phyloP scores from a whole-genome alignment of 2,888 invertebrate genomes.

The Patella caerulea region DNA sequence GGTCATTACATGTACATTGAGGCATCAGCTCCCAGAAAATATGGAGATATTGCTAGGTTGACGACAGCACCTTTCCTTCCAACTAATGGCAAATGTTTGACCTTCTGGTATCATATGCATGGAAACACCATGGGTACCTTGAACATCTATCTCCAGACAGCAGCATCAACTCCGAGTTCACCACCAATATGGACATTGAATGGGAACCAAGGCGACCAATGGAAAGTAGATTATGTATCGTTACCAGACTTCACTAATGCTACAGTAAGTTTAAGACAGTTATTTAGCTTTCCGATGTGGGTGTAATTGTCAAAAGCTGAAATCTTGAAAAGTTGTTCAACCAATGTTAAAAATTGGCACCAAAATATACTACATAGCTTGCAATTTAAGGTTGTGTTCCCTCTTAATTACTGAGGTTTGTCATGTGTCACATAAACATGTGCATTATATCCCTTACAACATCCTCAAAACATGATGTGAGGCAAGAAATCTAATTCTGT shows the following conservation, averaged over 20 bases:
- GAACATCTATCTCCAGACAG: conserved; percentile 41
- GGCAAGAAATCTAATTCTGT: not conserved
- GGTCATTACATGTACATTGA: conserved; percentile 41
- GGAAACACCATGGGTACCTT: conserved; percentile 63
- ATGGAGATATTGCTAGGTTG: conserved; percentile 75
- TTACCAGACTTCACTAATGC: conserved; percentile 43
- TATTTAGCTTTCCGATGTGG: too few relatives aligned
- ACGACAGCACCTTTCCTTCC: conserved; percentile 30
- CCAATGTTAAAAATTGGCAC: too few relatives aligned
- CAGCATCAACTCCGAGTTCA: not conserved
- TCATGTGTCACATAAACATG: not conserved
- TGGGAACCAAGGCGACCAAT: conserved; percentile 59
- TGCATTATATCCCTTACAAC: too few relatives aligned
- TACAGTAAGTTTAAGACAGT: conserved; percentile 49
- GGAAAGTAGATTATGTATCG: conserved; percentile 54
- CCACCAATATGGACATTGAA: conserved; percentile 48
- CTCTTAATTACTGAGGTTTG: too few relatives aligned
- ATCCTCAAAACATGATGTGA: too few relatives aligned
- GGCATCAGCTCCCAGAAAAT: conserved; percentile 74
- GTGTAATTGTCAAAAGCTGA: too few relatives aligned
- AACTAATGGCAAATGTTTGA: conserved; percentile 51
- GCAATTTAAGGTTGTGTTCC: too few relatives aligned
- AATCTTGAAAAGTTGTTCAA: too few relatives aligned
- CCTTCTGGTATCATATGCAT: conserved; percentile 68
- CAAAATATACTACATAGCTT: too few relatives aligned